These are phyloP conservation scores for Protonemura montana DNA, from an alignment of 2,888 invertebrate species.

Conservation along the genomic window DNA sequence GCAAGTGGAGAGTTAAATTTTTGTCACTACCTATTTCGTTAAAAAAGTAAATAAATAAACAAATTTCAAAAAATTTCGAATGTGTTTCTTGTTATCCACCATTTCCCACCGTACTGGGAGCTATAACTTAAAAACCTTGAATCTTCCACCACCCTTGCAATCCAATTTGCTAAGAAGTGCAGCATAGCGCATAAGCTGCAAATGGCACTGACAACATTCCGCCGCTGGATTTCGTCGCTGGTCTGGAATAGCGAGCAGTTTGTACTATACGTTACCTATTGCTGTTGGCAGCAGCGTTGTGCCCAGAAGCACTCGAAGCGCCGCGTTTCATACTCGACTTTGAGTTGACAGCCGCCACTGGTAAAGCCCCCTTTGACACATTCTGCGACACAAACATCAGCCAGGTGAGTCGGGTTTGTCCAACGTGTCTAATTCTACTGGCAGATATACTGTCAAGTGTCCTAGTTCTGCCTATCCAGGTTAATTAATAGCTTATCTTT, in stretches of 20 bases:
- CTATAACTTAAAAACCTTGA: too few species aligned
- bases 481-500: neutral
- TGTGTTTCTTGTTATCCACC: too few species aligned
- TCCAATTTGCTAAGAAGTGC: neutral
- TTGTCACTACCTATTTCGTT: too few species aligned
- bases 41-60: too few species aligned
- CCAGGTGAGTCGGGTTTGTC: neutral
- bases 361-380: slow-evolving; percentile 41
- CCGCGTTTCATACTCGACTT: slow-evolving; percentile 46
- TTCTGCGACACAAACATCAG: slow-evolving; percentile 32
- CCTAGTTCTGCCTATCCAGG: neutral
- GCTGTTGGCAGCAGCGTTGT: slow-evolving; percentile 45
- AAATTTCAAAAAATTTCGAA: too few species aligned
- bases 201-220: neutral
- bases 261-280: slow-evolving; percentile 44
- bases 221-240: neutral
- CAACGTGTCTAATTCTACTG: neutral
- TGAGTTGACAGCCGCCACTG: neutral
- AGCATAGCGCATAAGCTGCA: neutral
- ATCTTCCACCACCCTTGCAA: too few species aligned
- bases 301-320: slow-evolving; percentile 45
- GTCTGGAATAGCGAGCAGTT: too few species aligned
- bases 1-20: too few species aligned
- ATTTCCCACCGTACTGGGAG: too few species aligned
- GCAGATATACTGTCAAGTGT: neutral